Conservation (phyloP, 2,888 invertebrate genomes). For the Tipula vernalis region DNA sequence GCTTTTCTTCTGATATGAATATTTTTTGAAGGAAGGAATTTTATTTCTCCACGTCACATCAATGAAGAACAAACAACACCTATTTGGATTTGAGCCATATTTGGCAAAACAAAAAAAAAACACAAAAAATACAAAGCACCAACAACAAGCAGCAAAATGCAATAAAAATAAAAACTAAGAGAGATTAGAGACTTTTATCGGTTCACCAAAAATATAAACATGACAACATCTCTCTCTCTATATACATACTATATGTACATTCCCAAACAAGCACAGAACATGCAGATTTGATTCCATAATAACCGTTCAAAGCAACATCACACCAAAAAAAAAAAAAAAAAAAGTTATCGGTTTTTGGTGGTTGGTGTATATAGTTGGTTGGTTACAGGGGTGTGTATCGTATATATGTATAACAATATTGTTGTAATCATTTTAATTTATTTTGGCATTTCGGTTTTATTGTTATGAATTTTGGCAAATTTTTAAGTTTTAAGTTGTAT, state of each 20-base stretch:
- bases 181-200: neutral
- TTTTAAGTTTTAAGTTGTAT: neutral
- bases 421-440: slow-evolving; percentile 4
- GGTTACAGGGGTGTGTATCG: neutral
- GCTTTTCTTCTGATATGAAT: neutral
- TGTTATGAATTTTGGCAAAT: slow-evolving; percentile 4
- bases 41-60: neutral
- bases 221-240: neutral
- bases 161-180: neutral
- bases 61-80: neutral
- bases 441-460: neutral
- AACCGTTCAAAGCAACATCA: neutral
- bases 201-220: neutral
- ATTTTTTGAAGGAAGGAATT: neutral
- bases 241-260: neutral
- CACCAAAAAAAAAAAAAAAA: neutral
- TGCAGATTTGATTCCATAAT: neutral
- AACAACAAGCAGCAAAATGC: neutral
- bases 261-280: neutral
- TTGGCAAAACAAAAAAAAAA: neutral
- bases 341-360: neutral
- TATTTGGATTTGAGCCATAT: neutral
- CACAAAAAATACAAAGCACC: no score
- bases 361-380: neutral
- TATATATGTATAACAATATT: neutral